Base-by-base conservation (phyloP, 1,140 invertebrate species). In the Eumaeus atala region DNA sequence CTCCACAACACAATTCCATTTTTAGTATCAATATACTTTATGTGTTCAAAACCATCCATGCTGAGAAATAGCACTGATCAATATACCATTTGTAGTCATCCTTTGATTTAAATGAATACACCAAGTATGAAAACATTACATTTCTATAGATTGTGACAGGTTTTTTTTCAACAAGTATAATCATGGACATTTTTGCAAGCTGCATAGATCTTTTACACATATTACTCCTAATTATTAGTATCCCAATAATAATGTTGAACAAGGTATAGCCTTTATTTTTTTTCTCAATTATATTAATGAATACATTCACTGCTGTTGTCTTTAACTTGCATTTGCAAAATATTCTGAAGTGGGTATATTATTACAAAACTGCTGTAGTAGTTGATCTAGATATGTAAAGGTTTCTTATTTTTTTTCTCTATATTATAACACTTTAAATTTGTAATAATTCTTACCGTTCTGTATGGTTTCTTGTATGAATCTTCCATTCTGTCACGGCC, bases 381-480 rank as follows among this genome's bases (percentile, higher is more conserved):
- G 2, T 28, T 28, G 21, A 28, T 28, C 21, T 28, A 28, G 21
- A 28, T 28, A n/a, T n/a, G n/a, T n/a, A 28, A 28, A 28, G 6
- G 21, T 3, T 2, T 3, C 6, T 28, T 28, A 2, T 28, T 28
- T 7, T 7, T 40, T 40, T 6, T 44, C 17, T 44, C 40, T 44
- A 44, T 44, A 44, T 44, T 16, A 6, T 28, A 28, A 28, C 21
- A 28, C 6, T 28, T 28, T 28, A 28, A 28, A 28, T 44, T 14
- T 44, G n/a, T 44, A 42, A 55, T 36, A 52, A 38, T 50, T 75
- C 78, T 81, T 74, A 88, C 87, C 36, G 83, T 80, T 85, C 87
- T 73, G 70, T 88, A 88, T 8, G 81, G 61, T 59, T 84, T 88
- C 63, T 88, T 88, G 56, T 85, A 88, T 7, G 82, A 77, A 35